A percentile compares a stretch with the other conserved stretches of the same genome.
Evolutionary conservation across 2,797 vertebrate genomes (phyloP).

Genomic region (Novumbra hubbsi): DNA sequence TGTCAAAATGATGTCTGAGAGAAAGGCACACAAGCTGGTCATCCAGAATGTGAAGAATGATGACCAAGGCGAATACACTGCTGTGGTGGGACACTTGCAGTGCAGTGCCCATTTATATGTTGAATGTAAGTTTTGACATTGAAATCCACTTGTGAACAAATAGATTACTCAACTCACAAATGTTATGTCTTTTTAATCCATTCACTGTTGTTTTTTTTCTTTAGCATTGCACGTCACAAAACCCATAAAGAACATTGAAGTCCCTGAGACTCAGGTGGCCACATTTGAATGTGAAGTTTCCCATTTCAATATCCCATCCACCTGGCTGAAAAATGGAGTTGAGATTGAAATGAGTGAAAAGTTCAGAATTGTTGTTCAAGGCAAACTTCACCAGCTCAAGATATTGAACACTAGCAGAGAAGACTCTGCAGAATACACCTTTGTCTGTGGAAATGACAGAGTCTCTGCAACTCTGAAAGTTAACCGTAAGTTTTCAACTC

Average conservation of each 20-base stretch:
- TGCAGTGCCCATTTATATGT: conserved; percentile 88
- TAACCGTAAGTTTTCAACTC: conserved; percentile 76
- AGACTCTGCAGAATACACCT: conserved; percentile 86
- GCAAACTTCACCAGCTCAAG: conserved; percentile 76
- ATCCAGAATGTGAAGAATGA: conserved; percentile 82
- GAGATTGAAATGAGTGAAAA: conserved; percentile 80
- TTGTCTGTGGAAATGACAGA: conserved; percentile 84
- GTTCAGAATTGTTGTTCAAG: conserved; percentile 81
- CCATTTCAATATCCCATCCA: conserved; percentile 80
- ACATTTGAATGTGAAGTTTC: conserved; percentile 86
- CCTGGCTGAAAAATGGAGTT: conserved; percentile 84
- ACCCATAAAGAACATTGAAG: conserved; percentile 81
- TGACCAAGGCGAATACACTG: conserved; percentile 84
- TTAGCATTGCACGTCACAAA: conserved; percentile 55
- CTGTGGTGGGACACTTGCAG: conserved; percentile 88
- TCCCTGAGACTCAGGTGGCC: conserved; percentile 86
- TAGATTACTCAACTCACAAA: not conserved
- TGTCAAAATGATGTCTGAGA: conserved; percentile 86
- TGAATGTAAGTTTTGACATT: conserved; percentile 78
- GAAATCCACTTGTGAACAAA: not conserved
- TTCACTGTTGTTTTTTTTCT: conserved; percentile 77
- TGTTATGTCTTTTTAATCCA: not conserved
- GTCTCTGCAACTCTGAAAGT: conserved; percentile 87
- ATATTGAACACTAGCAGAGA: conserved; percentile 77
- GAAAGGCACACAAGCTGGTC: conserved; percentile 88